These are phyloP conservation scores for Conus ventricosus DNA, from an alignment of 1,140 invertebrate genomes.

Conservation along the genomic window DNA sequence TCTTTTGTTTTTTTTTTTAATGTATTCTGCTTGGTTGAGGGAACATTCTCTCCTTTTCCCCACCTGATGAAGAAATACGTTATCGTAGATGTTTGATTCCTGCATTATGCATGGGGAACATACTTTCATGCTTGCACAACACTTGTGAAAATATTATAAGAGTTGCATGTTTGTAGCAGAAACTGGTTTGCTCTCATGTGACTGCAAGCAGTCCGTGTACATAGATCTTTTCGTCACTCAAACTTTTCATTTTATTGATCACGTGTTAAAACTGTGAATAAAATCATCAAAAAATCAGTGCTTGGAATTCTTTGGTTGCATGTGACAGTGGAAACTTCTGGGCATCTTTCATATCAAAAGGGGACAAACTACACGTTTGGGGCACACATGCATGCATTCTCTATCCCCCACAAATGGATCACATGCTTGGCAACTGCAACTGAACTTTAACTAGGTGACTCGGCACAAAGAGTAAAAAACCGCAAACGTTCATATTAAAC, in stretches of 20 bases:
- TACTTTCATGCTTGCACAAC: not conserved
- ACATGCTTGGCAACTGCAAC: not conserved
- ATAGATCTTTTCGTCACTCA: not conserved
- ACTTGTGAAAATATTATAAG: slow-evolving; percentile 16
- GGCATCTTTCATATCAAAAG: no score
- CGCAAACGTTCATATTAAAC: no score
- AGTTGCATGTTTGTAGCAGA: not conserved
- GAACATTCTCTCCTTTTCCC: not conserved
- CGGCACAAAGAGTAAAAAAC: no score
- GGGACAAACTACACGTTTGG: not conserved
- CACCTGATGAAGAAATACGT: not conserved
- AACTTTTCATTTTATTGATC: not conserved
- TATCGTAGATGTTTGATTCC: not conserved
- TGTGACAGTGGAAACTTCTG: no score
- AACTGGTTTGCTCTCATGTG: not conserved
- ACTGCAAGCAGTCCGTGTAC: not conserved
- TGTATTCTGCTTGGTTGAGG: not conserved
- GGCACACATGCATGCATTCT: not conserved
- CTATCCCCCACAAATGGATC: not conserved
- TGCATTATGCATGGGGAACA: not conserved
- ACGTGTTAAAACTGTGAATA: not conserved
- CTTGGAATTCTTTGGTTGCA: not conserved
- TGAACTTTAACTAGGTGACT: no score
- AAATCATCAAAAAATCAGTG: not conserved
- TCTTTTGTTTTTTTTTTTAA: not conserved